These are phyloP conservation scores for Odontocolon sp. DNA, from an alignment of 2,888 invertebrate genomes.

Conservation along the genomic window DNA sequence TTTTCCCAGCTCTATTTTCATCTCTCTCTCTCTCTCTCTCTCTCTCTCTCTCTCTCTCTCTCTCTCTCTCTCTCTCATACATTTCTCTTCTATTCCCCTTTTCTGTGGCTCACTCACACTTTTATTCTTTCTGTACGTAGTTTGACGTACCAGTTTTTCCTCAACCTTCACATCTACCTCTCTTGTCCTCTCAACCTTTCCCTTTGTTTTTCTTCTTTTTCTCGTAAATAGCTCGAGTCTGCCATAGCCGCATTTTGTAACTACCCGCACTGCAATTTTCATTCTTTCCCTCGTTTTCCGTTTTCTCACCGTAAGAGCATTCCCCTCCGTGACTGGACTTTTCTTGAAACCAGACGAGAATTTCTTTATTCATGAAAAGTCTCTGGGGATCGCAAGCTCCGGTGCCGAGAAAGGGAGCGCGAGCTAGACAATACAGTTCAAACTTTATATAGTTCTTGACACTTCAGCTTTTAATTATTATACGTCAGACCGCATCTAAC, in stretches of 20 bases:
- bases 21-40: constrained; percentile 61
- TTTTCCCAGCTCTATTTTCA: constrained; percentile 65
- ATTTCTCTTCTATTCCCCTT: constrained; percentile 44
- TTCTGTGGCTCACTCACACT: constrained; percentile 52
- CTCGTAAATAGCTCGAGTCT: constrained; percentile 37
- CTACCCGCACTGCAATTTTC: constrained; percentile 30
- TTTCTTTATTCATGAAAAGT: constrained; percentile 61
- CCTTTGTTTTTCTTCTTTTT: constrained; percentile 10
- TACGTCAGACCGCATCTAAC: constrained; percentile 29
- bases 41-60: constrained; percentile 62
- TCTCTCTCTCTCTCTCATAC: constrained; percentile 51
- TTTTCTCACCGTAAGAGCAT: neutral
- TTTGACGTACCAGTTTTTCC: constrained; percentile 48
- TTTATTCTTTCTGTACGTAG: constrained; percentile 37
- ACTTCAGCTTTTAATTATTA: constrained; percentile 38
- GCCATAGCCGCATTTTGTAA: constrained; percentile 36
- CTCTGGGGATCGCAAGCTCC: constrained; percentile 10
- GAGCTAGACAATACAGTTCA: constrained; percentile 49
- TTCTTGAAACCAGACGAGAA: constrained; percentile 39
- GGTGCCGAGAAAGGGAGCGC: constrained; percentile 3
- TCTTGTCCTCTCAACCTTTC: neutral
- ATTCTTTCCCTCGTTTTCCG: constrained; percentile 40
- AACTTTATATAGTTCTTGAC: constrained; percentile 38
- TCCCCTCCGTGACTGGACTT: constrained; percentile 39
- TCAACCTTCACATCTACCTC: constrained; percentile 10